phyloP scores from a whole-genome alignment of 1,140 invertebrate species.

The Cylas formicarius region DNA sequence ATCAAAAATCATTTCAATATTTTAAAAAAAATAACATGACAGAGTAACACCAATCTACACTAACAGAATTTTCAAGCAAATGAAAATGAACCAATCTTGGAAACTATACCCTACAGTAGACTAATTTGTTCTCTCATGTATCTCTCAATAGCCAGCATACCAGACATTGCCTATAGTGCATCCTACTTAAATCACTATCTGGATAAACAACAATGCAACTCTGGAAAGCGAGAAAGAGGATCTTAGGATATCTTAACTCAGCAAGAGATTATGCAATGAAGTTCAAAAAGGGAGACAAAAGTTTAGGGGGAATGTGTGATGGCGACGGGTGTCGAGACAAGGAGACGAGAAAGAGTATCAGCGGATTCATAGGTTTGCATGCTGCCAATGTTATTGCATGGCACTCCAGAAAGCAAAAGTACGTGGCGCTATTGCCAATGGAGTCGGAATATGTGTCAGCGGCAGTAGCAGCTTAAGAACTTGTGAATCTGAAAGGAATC shows the following conservation, averaged over 20 bases:
- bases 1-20: constrained; percentile 1
- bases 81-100: constrained; percentile 2
- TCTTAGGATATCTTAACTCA: constrained; percentile 8
- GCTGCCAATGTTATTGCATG: constrained; percentile 3
- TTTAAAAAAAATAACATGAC: constrained; percentile 2
- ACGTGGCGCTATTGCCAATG: constrained; percentile 7
- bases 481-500: not conserved
- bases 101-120: constrained; percentile 6
- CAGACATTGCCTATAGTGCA: constrained; percentile 5
- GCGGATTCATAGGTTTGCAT: constrained; percentile 5
- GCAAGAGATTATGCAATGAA: not conserved
- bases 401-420: constrained; percentile 6
- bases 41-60: not conserved
- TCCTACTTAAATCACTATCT: constrained; percentile 7
- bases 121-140: constrained; percentile 5
- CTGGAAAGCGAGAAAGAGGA: constrained; percentile 7
- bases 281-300: not conserved
- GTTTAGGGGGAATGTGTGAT: constrained; percentile 1
- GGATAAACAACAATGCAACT: constrained; percentile 5
- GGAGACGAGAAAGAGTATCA: constrained; percentile 6
- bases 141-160: constrained; percentile 3
- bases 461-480: not conserved
- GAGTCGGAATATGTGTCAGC: constrained; percentile 10
- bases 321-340: constrained; percentile 1
- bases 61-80: constrained; percentile 5